Evolutionary conservation across 92 coral and sea anemone species (phyloP).

Genomic region (Umimayanthus chanpuru): DNA sequence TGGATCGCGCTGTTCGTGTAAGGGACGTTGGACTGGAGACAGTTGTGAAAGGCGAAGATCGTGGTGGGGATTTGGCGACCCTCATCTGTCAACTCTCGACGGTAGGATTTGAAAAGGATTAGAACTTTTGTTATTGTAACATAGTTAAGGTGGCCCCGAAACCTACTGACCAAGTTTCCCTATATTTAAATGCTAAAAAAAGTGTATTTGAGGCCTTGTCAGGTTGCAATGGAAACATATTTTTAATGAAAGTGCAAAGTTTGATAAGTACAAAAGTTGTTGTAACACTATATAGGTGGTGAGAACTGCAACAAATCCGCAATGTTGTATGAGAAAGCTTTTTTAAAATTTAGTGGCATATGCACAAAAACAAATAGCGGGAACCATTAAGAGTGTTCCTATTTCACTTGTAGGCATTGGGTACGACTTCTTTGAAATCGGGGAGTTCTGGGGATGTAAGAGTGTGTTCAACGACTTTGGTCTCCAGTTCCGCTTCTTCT

Average conservation of each 20-base stretch:
- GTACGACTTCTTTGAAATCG: slow-evolving; percentile 76
- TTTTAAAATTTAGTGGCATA: too few species aligned
- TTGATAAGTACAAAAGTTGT: too few species aligned
- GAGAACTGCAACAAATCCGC: too few species aligned
- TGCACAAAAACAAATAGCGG: too few species aligned
- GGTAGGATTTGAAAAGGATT: slow-evolving; percentile 29
- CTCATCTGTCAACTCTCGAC: slow-evolving; percentile 66
- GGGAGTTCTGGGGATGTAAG: slow-evolving; percentile 86
- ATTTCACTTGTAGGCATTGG: slow-evolving; percentile 51
- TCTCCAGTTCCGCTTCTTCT: slow-evolving; percentile 71
- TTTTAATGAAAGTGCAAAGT: too few species aligned
- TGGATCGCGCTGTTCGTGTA: slow-evolving; percentile 54
- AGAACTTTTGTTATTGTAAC: background rate
- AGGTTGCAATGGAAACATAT: too few species aligned
- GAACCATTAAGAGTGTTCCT: background rate
- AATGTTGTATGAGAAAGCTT: too few species aligned
- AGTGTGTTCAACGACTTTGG: slow-evolving; percentile 72
- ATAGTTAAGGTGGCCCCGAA: too few species aligned
- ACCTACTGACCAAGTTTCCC: background rate
- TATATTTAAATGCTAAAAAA: too few species aligned
- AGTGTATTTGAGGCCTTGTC: too few species aligned
- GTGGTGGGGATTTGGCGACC: slow-evolving; percentile 67
- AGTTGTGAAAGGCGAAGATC: slow-evolving; percentile 67
- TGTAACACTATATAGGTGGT: too few species aligned
- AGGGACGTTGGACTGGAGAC: slow-evolving; percentile 63